Base-by-base conservation (phyloP, 2,797 vertebrate species). In the Discoglossus pictus region DNA sequence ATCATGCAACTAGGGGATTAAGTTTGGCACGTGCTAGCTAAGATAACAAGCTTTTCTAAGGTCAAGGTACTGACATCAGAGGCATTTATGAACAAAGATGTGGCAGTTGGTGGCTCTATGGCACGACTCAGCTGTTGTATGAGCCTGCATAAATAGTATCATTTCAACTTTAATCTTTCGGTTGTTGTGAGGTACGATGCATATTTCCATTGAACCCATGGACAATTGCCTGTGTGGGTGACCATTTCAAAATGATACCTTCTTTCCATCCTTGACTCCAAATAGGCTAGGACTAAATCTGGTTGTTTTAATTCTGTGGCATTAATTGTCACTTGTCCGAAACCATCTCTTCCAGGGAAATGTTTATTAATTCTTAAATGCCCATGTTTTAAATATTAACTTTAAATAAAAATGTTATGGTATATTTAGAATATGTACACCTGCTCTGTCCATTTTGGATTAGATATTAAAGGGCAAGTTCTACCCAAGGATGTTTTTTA, bases 31-130 rank as follows among this genome's bases (percentile, higher is more conserved):
- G 63, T 84, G 76, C 78, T 79, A 78, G 74, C 79, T 76, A 79
- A 78, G 81, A 87, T 79, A 85, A 87, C 82, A 81, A 82, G 81
- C 80, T 83, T 83, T 80, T 83, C 61, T 79, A 79, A 78, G 87
- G 88, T 90, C 87, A 90, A 91, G 90, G 89, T 90, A 85, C 80
- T 82, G 83, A 86, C 85, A 87, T 86, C 84, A 88, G 86, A 88
- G 80, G 82, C 86, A 87, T 90, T 90, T 89, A 82, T 86, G 86
- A 86, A 84, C 85, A 88, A 84, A 87, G 87, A 84, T 85, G 83
- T 75, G 81, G 82, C 90, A 91, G 87, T 89, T 91, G 89, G 84
- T 89, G 83, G 83, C 82, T 82, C 83, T 83, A 82, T 80, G 83
- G 79, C 79, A 77, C 81, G 75, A 75, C 70, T 88, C 89, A 92